phyloP scores from a whole-genome alignment of 2,113 vertebrate species.

The Arizona elegans region DNA sequence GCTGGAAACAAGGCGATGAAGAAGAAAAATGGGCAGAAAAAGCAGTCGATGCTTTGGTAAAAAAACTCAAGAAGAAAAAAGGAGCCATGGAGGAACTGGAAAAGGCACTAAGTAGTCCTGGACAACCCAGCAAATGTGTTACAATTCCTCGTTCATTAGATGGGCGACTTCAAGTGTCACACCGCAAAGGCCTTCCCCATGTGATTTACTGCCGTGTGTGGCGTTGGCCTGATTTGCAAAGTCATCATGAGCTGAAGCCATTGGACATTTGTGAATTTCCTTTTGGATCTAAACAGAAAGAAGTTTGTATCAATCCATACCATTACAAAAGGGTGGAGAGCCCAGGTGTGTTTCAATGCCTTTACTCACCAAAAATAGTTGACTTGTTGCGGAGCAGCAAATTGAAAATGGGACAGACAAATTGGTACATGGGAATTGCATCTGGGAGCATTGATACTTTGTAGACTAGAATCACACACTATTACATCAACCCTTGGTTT shows the following conservation, averaged over 20 bases:
- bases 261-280: slow-evolving; percentile 98
- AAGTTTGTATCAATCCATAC: slow-evolving; percentile 99
- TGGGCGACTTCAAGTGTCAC: slow-evolving; percentile 94
- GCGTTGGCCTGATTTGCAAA: slow-evolving; percentile 98
- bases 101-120: slow-evolving; percentile 95
- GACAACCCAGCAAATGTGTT: slow-evolving; percentile 97
- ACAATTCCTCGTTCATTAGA: slow-evolving; percentile 96
- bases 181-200: slow-evolving; percentile 95
- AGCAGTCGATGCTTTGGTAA: slow-evolving; percentile 95
- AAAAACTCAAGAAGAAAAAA: slow-evolving; percentile 98
- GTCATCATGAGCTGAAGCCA: slow-evolving; percentile 96
- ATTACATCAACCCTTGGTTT: not conserved
- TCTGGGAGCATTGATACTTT: not conserved
- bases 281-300: slow-evolving; percentile 98
- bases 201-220: slow-evolving; percentile 98
- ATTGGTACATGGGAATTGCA: not conserved
- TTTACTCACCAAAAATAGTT: not conserved
- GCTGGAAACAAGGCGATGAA: slow-evolving; percentile 99
- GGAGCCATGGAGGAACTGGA: slow-evolving; percentile 99
- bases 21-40: slow-evolving; percentile 99
- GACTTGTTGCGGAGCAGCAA: not conserved
- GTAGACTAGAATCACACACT: not conserved
- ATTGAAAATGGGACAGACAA: not conserved
- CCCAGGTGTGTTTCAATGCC: slow-evolving; percentile 78
- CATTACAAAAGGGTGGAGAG: slow-evolving; percentile 98